A percentile compares a stretch with the other conserved stretches of the same genome.
Conservation (phyloP, 2,888 invertebrate species). For the Parelbella ahira region DNA sequence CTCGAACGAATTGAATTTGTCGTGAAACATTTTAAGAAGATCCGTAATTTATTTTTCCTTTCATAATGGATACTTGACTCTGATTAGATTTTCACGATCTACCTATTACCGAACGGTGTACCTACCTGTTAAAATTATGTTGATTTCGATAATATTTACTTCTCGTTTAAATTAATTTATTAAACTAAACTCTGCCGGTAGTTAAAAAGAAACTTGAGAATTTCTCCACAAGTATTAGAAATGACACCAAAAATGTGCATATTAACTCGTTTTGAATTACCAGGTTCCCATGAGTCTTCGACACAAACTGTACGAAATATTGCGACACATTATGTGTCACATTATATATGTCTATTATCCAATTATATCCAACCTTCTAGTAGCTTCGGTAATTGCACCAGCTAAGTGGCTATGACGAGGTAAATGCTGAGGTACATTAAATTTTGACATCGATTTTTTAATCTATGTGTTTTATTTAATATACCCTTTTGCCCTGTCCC, state of each 20-base stretch:
- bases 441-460: conserved; percentile 9
- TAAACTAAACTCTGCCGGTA: no score
- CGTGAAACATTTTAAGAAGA: conserved; percentile 40
- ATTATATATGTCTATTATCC: conserved; percentile 67
- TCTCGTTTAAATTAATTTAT: no score
- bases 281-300: no score
- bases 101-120: no score
- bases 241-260: no score
- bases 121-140: no score
- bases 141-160: no score
- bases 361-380: conserved; percentile 80
- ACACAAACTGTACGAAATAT: no score
- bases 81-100: conserved; percentile 7
- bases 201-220: no score
- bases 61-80: conserved; percentile 26
- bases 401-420: conserved; percentile 24
- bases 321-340: conserved; percentile 50
- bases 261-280: no score
- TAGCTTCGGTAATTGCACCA: conserved; percentile 42
- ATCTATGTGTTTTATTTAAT: conserved; percentile 1
- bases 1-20: conserved; percentile 63
- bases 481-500: no score
- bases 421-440: conserved; percentile 1
- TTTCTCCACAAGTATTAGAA: no score
- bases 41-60: conserved; percentile 32